phyloP scores from a whole-genome alignment of 2,113 vertebrate genomes.

The Passerina amoena region DNA sequence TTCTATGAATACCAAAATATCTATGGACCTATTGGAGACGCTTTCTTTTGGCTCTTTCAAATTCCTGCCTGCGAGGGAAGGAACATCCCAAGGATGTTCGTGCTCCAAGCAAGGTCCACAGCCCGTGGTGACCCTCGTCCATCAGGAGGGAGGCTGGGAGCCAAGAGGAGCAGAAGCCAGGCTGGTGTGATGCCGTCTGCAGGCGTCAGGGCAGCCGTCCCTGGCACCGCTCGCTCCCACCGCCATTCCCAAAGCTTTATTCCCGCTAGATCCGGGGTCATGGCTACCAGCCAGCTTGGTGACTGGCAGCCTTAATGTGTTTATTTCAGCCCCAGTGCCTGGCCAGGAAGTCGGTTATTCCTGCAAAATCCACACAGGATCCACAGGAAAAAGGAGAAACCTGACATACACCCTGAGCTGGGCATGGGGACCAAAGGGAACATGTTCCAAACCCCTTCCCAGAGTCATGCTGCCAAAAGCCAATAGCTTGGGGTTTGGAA shows the following conservation, averaged over 20 bases:
- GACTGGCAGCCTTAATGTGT: neutral
- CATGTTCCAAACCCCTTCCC: neutral
- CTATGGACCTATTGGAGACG: neutral
- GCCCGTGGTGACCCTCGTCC: neutral
- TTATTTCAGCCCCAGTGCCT: neutral
- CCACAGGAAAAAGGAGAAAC: neutral
- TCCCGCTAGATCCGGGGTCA: neutral
- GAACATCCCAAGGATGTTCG: neutral
- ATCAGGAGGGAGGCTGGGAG: neutral
- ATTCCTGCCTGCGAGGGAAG: neutral
- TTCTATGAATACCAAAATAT: neutral
- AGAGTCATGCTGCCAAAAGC: neutral
- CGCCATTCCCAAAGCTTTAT: neutral
- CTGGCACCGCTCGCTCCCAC: neutral
- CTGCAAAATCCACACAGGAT: neutral
- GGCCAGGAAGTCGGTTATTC: neutral
- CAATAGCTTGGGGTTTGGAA: neutral
- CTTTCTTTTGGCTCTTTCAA: neutral
- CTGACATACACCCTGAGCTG: neutral
- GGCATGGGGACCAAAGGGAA: neutral
- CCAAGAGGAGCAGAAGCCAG: neutral
- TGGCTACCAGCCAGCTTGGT: neutral
- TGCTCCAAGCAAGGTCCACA: neutral
- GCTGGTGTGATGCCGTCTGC: neutral
- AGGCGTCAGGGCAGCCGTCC: neutral